Percentiles rank a stretch among this genome's conserved stretches.
These are phyloP conservation scores for Nasonia vitripennis DNA, from an alignment of 1,140 invertebrate species.

Conservation along the genomic window DNA sequence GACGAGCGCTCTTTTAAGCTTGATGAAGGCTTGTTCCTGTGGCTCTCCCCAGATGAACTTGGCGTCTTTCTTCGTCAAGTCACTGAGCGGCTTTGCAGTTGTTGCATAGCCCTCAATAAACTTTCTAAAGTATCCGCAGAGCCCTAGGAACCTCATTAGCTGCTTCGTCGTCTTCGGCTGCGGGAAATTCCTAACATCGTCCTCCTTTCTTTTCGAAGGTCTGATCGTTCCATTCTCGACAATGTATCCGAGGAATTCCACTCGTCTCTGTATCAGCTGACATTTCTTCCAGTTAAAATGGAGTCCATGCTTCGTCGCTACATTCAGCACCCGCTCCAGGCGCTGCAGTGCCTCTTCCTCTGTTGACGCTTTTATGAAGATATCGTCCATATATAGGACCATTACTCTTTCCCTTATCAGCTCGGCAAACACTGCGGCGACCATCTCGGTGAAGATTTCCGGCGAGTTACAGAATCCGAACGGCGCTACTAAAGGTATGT, in stretches of 20 bases:
- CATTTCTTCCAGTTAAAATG: constrained; percentile 37
- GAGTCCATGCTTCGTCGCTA: neutral
- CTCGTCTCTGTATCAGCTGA: too few relatives aligned
- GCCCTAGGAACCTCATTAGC: constrained; percentile 48
- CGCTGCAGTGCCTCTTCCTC: constrained; percentile 4
- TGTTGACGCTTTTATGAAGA: neutral
- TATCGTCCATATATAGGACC: constrained; percentile 26
- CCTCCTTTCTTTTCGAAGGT: neutral
- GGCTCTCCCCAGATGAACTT: constrained; percentile 6
- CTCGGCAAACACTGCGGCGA: neutral
- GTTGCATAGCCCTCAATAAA: constrained; percentile 29
- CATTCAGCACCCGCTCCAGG: neutral
- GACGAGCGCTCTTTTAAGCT: constrained; percentile 19
- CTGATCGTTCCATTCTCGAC: neutral
- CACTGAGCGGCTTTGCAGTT: constrained; percentile 28
- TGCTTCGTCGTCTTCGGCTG: constrained; percentile 1
- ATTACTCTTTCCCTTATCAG: neutral
- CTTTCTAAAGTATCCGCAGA: constrained; percentile 51
- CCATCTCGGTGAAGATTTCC: neutral
- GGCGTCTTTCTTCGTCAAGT: constrained; percentile 17
- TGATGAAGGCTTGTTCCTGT: constrained; percentile 23
- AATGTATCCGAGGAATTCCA: neutral
- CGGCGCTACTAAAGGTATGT: neutral
- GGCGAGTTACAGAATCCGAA: constrained; percentile 41
- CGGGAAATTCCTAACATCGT: neutral